Conservation (phyloP, 2,113 vertebrate species). For the Canis aureus region DNA sequence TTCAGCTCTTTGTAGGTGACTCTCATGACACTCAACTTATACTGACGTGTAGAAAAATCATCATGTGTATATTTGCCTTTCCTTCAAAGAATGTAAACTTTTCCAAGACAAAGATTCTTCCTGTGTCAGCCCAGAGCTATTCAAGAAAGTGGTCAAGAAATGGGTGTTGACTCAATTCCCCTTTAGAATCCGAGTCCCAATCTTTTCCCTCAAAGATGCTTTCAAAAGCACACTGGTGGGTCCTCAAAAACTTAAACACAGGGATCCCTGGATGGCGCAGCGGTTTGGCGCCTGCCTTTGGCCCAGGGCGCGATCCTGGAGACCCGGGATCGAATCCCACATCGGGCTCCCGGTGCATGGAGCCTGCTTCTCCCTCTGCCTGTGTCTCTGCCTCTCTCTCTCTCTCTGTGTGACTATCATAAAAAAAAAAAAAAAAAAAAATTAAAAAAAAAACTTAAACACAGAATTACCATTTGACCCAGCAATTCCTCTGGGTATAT, state of each 20-base stretch:
- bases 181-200: conserved; percentile 30
- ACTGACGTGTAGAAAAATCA: not conserved
- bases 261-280: no score
- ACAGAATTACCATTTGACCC: not conserved
- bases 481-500: not conserved
- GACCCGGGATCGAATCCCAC: no score
- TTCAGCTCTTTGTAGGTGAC: not conserved
- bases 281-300: no score
- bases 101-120: not conserved
- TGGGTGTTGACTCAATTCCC: not conserved
- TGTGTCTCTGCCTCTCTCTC: no score
- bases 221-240: conserved; percentile 7
- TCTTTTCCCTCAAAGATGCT: not conserved
- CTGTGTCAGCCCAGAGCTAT: not conserved
- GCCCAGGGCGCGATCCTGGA: no score
- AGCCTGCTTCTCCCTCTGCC: no score
- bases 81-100: conserved; percentile 19
- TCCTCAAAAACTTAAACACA: not conserved
- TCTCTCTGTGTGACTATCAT: no score
- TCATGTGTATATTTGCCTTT: not conserved
- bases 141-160: conserved; percentile 57
- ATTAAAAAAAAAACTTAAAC: not conserved
- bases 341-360: no score
- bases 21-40: not conserved
- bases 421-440: no score